phyloP scores from a whole-genome alignment of 2,888 invertebrate genomes.

The Baccha elongata region DNA sequence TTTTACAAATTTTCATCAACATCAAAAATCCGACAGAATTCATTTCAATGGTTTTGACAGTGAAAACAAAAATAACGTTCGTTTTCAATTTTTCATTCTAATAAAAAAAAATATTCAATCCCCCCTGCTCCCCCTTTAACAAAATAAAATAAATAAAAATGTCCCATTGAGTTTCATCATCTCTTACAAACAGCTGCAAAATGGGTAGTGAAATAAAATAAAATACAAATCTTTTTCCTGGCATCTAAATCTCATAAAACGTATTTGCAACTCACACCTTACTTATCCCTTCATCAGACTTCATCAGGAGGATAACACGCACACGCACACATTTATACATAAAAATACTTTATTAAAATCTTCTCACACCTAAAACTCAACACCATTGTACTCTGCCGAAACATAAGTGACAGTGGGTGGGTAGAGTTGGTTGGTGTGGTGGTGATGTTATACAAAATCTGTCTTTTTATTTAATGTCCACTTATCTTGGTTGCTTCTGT shows the following conservation, averaged over 20 bases:
- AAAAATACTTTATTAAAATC: constrained; percentile 6
- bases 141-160: background rate
- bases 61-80: background rate
- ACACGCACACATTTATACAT: constrained; percentile 4
- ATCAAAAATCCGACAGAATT: background rate
- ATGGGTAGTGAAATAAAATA: constrained; percentile 2
- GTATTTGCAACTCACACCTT: constrained; percentile 38
- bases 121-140: no score
- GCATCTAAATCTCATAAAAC: constrained; percentile 47
- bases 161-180: background rate
- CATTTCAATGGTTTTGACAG: background rate
- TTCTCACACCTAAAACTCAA: background rate
- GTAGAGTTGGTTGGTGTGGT: background rate
- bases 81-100: background rate
- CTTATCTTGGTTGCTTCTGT: constrained; percentile 58
- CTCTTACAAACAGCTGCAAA: constrained; percentile 10
- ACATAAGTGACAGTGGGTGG: background rate
- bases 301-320: background rate
- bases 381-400: background rate
- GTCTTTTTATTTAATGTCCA: constrained; percentile 67
- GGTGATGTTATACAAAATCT: constrained; percentile 41
- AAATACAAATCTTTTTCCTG: constrained; percentile 34
- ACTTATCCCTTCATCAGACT: constrained; percentile 37
- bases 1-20: background rate
- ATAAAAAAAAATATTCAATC: background rate